Conservation (phyloP, 2,113 vertebrate species). For the Oophaga pumilio region DNA sequence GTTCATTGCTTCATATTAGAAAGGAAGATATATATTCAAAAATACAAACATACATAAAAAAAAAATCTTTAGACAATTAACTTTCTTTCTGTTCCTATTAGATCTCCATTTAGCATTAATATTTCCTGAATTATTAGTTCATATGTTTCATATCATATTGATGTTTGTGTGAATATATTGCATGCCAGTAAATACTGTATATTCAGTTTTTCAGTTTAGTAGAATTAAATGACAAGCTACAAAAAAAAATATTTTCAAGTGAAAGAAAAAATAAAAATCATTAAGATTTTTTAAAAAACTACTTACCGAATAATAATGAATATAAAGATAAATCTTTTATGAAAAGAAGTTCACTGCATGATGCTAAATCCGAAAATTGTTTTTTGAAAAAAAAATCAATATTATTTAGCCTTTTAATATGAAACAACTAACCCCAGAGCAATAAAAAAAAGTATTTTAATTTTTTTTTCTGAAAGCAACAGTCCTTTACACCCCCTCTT, state of each 20-base stretch:
- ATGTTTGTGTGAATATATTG: background rate
- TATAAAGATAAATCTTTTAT: slow-evolving; percentile 49
- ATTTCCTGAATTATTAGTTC: background rate
- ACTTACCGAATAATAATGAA: slow-evolving; percentile 28
- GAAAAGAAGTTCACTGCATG: slow-evolving; percentile 48
- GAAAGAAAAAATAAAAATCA: slow-evolving; percentile 40
- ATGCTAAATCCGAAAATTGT: slow-evolving; percentile 51
- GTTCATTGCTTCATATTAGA: no score
- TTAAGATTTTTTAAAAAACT: slow-evolving; percentile 37
- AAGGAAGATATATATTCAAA: no score
- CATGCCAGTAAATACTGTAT: background rate
- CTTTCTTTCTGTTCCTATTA: no score
- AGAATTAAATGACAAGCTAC: background rate
- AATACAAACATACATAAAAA: no score
- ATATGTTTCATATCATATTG: background rate
- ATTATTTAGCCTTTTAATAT: slow-evolving; percentile 47
- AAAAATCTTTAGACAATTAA: no score
- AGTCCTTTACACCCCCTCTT: slow-evolving; percentile 38
- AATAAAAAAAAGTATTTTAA: slow-evolving; percentile 38
- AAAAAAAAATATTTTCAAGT: slow-evolving; percentile 1
- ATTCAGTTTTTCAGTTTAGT: background rate
- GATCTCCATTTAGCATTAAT: background rate
- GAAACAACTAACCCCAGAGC: slow-evolving; percentile 39
- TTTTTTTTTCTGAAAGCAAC: slow-evolving; percentile 48
- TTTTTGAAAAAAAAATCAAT: slow-evolving; percentile 53